Conservation (phyloP, 2,113 vertebrate species). For the Barnardius zonarius region DNA sequence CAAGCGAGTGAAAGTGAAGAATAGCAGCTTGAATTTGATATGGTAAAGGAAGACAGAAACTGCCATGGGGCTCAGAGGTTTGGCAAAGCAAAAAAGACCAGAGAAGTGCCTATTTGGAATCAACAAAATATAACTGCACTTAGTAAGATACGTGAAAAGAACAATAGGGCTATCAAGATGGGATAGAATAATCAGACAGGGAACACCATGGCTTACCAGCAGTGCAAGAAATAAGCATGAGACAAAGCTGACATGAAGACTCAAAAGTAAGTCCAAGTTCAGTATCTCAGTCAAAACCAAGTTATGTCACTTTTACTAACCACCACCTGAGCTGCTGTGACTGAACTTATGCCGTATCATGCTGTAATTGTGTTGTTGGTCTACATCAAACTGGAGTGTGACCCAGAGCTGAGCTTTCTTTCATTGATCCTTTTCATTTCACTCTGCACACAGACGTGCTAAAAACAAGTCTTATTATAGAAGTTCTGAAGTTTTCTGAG, state of each 20-base stretch:
- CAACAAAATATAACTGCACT: background rate
- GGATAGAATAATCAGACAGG: background rate
- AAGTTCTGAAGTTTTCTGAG: background rate
- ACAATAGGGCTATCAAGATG: background rate
- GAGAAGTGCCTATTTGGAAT: background rate
- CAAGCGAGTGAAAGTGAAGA: background rate
- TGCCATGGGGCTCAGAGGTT: background rate
- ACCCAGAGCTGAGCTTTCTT: background rate
- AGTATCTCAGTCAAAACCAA: background rate
- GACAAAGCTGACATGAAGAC: background rate
- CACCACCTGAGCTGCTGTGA: background rate
- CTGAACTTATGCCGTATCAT: background rate
- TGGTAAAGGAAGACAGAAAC: background rate
- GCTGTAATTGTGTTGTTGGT: background rate
- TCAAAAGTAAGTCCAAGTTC: background rate
- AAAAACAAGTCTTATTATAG: background rate
- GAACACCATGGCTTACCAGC: background rate
- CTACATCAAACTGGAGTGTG: background rate
- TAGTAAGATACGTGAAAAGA: background rate
- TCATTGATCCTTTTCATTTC: background rate
- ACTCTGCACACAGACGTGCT: background rate
- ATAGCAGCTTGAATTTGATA: background rate
- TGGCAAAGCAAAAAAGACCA: background rate
- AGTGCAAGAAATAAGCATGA: background rate
- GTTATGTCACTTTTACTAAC: background rate